A percentile compares a stretch with the other conserved stretches of the same genome.
Evolutionary conservation across 64 coral and sea anemone genomes (phyloP).

Genomic region (Acropora tenuis): DNA sequence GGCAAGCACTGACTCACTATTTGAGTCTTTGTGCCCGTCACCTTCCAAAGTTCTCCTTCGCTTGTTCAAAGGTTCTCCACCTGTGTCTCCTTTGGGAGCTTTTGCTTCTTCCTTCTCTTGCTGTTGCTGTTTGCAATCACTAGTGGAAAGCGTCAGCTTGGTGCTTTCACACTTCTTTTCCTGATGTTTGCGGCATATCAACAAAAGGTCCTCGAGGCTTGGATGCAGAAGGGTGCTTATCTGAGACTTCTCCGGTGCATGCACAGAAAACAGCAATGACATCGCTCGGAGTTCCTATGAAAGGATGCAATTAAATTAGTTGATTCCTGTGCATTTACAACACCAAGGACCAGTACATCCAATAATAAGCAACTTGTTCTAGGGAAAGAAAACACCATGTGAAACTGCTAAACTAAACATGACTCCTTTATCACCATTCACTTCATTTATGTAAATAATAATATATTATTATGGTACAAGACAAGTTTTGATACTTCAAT

Average conservation of each 20-base stretch:
- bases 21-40: slow-evolving; percentile 21
- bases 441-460: too few species aligned
- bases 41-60: slow-evolving; percentile 50
- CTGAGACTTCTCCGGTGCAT: slow-evolving; percentile 64
- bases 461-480: not conserved
- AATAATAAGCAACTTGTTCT: not conserved
- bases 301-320: not conserved
- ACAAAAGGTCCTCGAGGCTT: slow-evolving; percentile 56
- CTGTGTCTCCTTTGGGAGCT: not conserved
- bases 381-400: too few species aligned
- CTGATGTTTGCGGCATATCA: slow-evolving; percentile 68
- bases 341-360: not conserved
- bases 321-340: not conserved
- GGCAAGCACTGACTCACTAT: not conserved
- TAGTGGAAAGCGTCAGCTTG: not conserved
- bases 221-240: slow-evolving; percentile 63
- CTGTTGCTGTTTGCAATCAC: slow-evolving; percentile 32
- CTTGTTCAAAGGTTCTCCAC: slow-evolving; percentile 30
- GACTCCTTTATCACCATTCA: too few species aligned
- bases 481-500: too few species aligned
- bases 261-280: slow-evolving; percentile 65
- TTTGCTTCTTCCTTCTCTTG: slow-evolving; percentile 15
- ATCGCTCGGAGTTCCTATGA: slow-evolving; percentile 65
- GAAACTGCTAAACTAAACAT: too few species aligned
- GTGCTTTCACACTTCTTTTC: slow-evolving; percentile 45